These are phyloP conservation scores for Hofmannophila pseudospretella DNA, from an alignment of 2,888 invertebrate genomes.

Conservation along the genomic window DNA sequence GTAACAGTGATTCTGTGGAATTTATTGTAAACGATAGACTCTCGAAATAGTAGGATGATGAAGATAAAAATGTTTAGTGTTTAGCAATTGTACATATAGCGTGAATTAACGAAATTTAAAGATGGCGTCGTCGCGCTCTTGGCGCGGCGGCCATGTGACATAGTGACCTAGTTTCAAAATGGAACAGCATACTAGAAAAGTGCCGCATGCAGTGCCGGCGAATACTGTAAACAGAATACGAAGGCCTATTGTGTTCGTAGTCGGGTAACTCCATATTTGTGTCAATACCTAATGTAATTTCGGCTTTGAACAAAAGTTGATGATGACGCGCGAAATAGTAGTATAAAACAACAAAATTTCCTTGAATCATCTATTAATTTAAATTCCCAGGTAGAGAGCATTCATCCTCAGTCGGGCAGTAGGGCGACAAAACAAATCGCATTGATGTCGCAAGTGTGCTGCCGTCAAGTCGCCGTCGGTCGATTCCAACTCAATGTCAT, in stretches of 20 bases:
- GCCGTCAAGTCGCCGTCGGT: constrained; percentile 15
- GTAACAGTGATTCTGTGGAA: constrained; percentile 21
- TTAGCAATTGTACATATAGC: constrained; percentile 30
- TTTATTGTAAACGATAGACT: constrained; percentile 2
- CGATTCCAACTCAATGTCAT: constrained; percentile 26
- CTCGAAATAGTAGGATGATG: not conserved
- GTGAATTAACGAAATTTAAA: constrained; percentile 66
- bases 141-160: constrained; percentile 70
- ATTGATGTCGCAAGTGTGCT: constrained; percentile 40
- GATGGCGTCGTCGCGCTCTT: constrained; percentile 56
- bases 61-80: no score
- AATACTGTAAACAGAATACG: constrained; percentile 20
- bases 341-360: not conserved
- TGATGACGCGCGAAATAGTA: not conserved
- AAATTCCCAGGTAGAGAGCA: not conserved
- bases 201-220: constrained; percentile 45
- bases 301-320: not conserved
- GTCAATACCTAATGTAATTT: not conserved
- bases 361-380: not conserved
- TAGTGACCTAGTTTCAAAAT: constrained; percentile 74
- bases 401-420: constrained; percentile 34
- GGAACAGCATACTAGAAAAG: constrained; percentile 67
- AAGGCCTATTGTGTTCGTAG: constrained; percentile 19
- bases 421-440: constrained; percentile 28
- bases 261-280: constrained; percentile 2